Evolutionary conservation across 2,888 invertebrate species (phyloP).

Genomic region (Xylocampa areola): DNA sequence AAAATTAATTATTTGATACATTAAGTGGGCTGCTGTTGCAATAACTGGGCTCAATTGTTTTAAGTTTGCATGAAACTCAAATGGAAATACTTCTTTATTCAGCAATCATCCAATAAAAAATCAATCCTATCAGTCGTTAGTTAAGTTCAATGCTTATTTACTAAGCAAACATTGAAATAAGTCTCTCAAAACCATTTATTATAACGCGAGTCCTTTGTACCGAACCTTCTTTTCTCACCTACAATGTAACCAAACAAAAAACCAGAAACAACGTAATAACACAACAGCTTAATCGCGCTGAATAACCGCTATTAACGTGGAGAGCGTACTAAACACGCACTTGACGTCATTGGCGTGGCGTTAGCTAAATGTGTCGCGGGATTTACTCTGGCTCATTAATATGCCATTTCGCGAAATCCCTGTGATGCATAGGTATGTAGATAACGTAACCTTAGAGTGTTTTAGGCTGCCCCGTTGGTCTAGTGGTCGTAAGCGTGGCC

Average conservation of each 20-base stretch:
- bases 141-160: too few relatives aligned
- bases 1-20: too few relatives aligned
- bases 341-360: conserved; percentile 43
- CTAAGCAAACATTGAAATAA: too few relatives aligned
- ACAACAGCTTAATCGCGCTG: conserved; percentile 36
- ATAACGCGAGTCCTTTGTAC: too few relatives aligned
- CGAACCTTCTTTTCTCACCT: background rate
- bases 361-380: conserved; percentile 50
- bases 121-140: too few relatives aligned
- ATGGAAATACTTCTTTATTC: too few relatives aligned
- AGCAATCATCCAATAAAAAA: too few relatives aligned
- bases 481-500: too few relatives aligned
- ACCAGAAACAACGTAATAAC: conserved; percentile 31
- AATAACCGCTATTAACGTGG: conserved; percentile 41
- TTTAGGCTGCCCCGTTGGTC: conserved; percentile 17
- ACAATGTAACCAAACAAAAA: background rate
- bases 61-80: too few relatives aligned
- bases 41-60: too few relatives aligned
- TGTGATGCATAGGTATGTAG: conserved; percentile 15
- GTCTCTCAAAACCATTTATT: too few relatives aligned
- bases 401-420: conserved; percentile 60
- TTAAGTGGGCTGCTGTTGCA: too few relatives aligned
- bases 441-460: conserved; percentile 22
- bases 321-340: conserved; percentile 42
- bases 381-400: conserved; percentile 57